phyloP scores from a whole-genome alignment of 2,888 invertebrate species.

The Drosophila niveifrons region DNA sequence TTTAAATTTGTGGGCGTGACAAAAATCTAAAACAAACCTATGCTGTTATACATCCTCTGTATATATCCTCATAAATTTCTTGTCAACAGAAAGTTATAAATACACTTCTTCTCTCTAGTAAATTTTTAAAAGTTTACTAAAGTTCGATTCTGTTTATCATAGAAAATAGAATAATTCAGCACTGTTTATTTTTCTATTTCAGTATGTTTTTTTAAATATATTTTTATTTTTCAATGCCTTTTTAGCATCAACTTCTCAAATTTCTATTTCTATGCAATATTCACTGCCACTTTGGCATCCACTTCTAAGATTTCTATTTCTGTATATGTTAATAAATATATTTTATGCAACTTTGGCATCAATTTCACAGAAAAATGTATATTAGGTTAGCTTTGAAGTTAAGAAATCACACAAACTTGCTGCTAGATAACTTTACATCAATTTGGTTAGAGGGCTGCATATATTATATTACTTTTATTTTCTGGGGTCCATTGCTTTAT shows the following conservation, averaged over 20 bases:
- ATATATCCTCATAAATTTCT: no score
- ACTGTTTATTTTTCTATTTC: no score
- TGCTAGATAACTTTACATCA: not conserved
- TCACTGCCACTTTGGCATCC: not conserved
- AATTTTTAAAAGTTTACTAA: no score
- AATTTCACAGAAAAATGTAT: not conserved
- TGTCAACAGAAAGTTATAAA: no score
- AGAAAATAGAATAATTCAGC: no score
- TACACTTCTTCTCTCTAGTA: no score
- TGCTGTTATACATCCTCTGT: no score
- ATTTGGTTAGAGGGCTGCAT: not conserved
- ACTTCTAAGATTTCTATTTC: not conserved
- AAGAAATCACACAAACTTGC: not conserved
- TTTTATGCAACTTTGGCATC: not conserved
- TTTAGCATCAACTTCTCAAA: not conserved
- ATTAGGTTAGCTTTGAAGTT: not conserved
- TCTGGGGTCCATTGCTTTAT: slow-evolving; percentile 3
- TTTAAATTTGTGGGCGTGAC: no score
- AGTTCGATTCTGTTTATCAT: no score
- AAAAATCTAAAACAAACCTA: no score
- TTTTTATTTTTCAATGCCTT: not conserved
- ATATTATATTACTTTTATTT: slow-evolving; percentile 8
- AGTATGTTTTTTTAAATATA: not conserved
- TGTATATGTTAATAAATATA: no score
- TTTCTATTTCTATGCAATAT: not conserved